These are phyloP conservation scores for Drosophila quadrilineata DNA, from an alignment of 1,140 invertebrate species.

Conservation along the genomic window DNA sequence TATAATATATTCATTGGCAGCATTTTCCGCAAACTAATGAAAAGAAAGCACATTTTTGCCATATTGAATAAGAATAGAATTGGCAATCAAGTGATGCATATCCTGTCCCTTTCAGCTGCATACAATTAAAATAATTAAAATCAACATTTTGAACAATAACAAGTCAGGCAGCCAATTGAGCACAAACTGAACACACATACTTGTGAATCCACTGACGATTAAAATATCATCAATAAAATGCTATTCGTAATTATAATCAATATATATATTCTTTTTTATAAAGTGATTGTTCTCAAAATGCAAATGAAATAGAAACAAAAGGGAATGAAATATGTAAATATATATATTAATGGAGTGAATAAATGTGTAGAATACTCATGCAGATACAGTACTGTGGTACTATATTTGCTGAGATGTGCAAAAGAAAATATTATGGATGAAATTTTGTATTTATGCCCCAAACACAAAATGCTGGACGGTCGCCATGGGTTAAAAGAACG, in stretches of 20 bases:
- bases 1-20: conserved; percentile 1
- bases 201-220: conserved; percentile 35
- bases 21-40: conserved; percentile 17
- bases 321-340: background rate
- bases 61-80: conserved; percentile 13
- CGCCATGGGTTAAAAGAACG: background rate
- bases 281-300: conserved; percentile 29
- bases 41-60: conserved; percentile 25
- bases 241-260: conserved; percentile 59
- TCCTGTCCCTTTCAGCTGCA: conserved; percentile 13
- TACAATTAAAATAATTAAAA: conserved; percentile 66
- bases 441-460: conserved; percentile 39
- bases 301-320: conserved; percentile 66
- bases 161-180: conserved; percentile 22
- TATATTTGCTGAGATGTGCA: background rate
- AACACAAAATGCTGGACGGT: conserved; percentile 28
- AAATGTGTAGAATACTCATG: background rate
- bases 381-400: background rate
- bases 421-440: conserved; percentile 15
- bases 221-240: conserved; percentile 64
- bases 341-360: background rate
- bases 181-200: conserved; percentile 2
- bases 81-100: background rate
- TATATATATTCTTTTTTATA: conserved; percentile 15
- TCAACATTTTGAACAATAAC: conserved; percentile 59